Percentiles rank a stretch among this genome's conserved stretches.
Evolutionary conservation across 1,140 invertebrate genomes (phyloP).

Genomic region (Pissodes strobi): DNA sequence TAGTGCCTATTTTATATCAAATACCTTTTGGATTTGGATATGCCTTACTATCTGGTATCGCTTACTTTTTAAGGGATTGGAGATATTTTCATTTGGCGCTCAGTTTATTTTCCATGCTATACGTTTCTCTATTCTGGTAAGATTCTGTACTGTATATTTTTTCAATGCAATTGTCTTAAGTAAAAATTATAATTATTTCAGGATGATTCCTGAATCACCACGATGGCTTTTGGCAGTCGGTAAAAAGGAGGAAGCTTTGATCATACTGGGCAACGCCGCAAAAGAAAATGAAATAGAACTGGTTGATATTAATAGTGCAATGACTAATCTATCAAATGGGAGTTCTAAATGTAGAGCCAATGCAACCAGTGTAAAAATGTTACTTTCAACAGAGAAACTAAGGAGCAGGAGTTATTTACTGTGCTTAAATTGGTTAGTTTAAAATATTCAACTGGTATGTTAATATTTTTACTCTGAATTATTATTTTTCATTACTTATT

Average conservation of each 20-base stretch:
- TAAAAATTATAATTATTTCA: constrained; percentile 59
- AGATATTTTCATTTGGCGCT: constrained; percentile 72
- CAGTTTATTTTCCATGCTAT: constrained; percentile 69
- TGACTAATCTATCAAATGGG: constrained; percentile 24
- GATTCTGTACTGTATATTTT: constrained; percentile 40
- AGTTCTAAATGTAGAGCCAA: constrained; percentile 13
- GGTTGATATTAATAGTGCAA: constrained; percentile 46
- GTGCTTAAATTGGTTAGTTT: constrained; percentile 67
- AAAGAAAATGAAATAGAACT: constrained; percentile 50
- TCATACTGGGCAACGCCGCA: constrained; percentile 70
- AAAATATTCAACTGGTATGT: too few species aligned
- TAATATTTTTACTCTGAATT: too few species aligned
- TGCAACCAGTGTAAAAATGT: constrained; percentile 64
- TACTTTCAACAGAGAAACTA: constrained; percentile 72
- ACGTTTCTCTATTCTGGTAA: constrained; percentile 69
- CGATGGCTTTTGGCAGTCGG: constrained; percentile 77
- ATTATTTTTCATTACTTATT: too few species aligned
- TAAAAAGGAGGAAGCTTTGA: constrained; percentile 66
- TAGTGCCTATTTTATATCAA: constrained; percentile 72
- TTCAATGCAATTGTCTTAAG: constrained; percentile 15
- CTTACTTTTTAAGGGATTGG: constrained; percentile 72
- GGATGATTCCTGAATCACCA: constrained; percentile 78
- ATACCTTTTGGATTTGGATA: constrained; percentile 71
- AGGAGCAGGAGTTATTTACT: constrained; percentile 70
- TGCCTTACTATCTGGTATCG: constrained; percentile 64